Evolutionary conservation across 2,888 invertebrate species (phyloP), one percentile per base, ranked within the genome.

Genomic region (Carabus problematicus): DNA sequence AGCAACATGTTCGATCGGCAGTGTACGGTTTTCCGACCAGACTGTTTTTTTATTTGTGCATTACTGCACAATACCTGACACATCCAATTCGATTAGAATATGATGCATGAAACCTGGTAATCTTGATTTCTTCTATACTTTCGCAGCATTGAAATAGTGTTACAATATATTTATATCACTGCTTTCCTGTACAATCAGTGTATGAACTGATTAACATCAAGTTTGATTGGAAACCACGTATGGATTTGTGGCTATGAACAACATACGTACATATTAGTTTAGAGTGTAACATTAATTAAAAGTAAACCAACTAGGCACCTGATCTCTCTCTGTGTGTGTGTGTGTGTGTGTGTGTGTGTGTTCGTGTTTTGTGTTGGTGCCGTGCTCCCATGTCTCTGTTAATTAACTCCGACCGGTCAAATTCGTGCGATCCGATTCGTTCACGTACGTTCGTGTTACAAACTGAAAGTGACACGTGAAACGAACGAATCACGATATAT

Each of bases 401-500:
- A 29, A 29, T 29, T 29, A 29, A 29, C 29, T 29, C 29, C 29
- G 29, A 29, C 29, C 29, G 29, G 29, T 29, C 29, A 29, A 29
- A 29, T 29, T 29, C 29, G 29, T 29, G 29, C 29, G 29, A 29
- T 29, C 29, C 29, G 29, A 29, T 29, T 29, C 29, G 29, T 29
- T 29, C 29, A 2, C 29, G 29, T 29, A 3, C 3, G 29, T 29
- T 29, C 29, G 29, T 29, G 29, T 29, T 16, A 16, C 16, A 52
- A 19, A 52, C 18, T 19, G 52, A 52, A 52, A 52, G 52, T 52
- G 52, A 18, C 52, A 52, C 52, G 52, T 52, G 52, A 52, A 16
- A n/a, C 19, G 52, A 18, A 14, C 56, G 67, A 68, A 68, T 68
- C 67, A 43, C 54, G 61, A 68, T 68, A 67, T 67, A 68, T 68